Percentiles rank a stretch among this genome's conserved stretches.
These are phyloP conservation scores for Patella ulyssiponensis DNA, from an alignment of 2,888 invertebrate species.

Conservation along the genomic window DNA sequence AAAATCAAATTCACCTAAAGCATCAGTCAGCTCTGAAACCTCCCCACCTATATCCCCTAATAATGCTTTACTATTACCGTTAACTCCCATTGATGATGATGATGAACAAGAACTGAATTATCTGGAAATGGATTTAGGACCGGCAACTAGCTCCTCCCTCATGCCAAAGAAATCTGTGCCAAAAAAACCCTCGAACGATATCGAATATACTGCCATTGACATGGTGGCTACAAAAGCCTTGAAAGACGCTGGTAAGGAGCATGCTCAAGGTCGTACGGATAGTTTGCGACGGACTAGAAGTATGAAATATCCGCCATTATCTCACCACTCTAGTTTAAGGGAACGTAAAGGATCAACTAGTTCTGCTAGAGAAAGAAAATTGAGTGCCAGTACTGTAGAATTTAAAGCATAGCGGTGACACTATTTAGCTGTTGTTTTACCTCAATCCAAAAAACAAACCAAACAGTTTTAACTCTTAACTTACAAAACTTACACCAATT, in stretches of 20 bases:
- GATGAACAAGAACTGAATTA: constrained; percentile 65
- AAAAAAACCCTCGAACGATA: constrained; percentile 44
- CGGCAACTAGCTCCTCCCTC: constrained; percentile 37
- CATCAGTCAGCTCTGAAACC: constrained; percentile 16
- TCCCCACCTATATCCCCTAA: constrained; percentile 27
- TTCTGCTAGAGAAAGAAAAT: constrained; percentile 4
- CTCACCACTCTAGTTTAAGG: background rate
- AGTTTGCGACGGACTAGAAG: constrained; percentile 46
- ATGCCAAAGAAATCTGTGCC: constrained; percentile 34
- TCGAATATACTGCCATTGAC: constrained; percentile 70
- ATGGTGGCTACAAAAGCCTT: constrained; percentile 69
- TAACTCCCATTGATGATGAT: constrained; percentile 32
- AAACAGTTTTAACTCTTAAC: too few relatives aligned
- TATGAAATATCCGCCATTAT: background rate
- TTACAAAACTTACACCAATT: too few relatives aligned
- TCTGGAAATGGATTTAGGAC: constrained; percentile 68
- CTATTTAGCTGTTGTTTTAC: background rate
- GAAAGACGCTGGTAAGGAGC: constrained; percentile 66
- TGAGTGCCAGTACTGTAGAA: constrained; percentile 5
- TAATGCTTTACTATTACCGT: constrained; percentile 23
- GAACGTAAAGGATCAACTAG: background rate
- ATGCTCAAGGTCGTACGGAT: constrained; percentile 66
- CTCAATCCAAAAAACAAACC: too few relatives aligned
- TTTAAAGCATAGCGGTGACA: background rate
- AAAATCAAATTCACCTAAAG: constrained; percentile 4